phyloP scores from a whole-genome alignment of 2,888 invertebrate genomes.

The Panopea generosa region DNA sequence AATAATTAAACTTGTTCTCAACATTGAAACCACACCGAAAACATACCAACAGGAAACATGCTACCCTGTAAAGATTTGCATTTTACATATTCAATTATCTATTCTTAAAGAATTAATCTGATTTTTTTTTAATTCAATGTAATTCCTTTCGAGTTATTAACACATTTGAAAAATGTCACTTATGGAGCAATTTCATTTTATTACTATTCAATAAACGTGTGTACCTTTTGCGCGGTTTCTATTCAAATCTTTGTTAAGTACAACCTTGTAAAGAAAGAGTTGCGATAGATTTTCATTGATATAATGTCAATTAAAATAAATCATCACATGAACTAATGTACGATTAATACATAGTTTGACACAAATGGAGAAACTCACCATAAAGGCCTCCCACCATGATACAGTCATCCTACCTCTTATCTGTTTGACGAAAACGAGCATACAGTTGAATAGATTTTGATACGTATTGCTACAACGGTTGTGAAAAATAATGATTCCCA shows the following conservation, averaged over 20 bases:
- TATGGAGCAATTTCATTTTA: not conserved
- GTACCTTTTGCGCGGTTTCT: not conserved
- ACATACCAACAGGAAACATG: too few species aligned
- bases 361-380: not conserved
- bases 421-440: too few species aligned
- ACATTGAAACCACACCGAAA: too few species aligned
- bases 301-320: not conserved
- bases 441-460: too few species aligned
- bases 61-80: too few species aligned
- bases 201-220: not conserved
- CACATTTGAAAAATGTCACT: constrained; percentile 6
- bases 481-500: too few species aligned
- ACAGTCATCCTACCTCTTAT: too few species aligned
- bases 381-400: too few species aligned
- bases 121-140: not conserved
- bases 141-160: constrained; percentile 6
- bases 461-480: too few species aligned
- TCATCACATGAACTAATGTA: not conserved
- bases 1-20: too few species aligned
- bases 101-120: constrained; percentile 4
- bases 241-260: not conserved
- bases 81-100: constrained; percentile 3
- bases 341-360: not conserved
- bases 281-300: not conserved
- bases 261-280: not conserved